Base-by-base conservation (phyloP, 2,113 vertebrate genomes). In the Psittacus erithacus region DNA sequence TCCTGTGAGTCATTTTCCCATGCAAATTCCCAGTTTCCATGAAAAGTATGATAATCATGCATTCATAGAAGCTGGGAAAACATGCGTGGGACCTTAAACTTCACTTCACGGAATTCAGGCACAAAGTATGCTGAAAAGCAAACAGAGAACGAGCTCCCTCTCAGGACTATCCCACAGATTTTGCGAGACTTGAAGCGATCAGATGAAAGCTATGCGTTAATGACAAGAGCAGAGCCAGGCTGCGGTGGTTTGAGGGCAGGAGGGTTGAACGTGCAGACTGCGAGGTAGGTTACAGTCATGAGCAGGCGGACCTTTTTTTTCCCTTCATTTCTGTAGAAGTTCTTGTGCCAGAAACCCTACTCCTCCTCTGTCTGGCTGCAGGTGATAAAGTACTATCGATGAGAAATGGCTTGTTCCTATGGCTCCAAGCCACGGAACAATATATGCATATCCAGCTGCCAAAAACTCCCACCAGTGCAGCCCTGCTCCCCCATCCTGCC, bases 1-100 rank as follows among this genome's bases (percentile, higher is more conserved):
- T 97, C 96, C 97, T 95, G 89, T 96, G 97, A 97, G 77, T 96
- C 82, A 96, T 96, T 96, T 97, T 96, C 94, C 95, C 93, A 96
- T 97, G 96, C 94, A 97, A 97, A 97, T 97, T 43, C 59, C 57
- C 60, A 3, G 91, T 95, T 97, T 97, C 88, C 92, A 96, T 96
- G 88, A 96, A 95, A 95, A 97, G 86, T 92, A 91, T 94, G 92
- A 83, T 96, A 93, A 96, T 96, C 24, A 35, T 70, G 82, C 91
- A 88, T 94, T 92, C 92, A 96, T 70, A 96, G 92, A 95, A 97
- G 96, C 91, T 95, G 92, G 91, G 97, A 97, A 95, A 97, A 96
- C 47, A 77, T 94, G 95, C 92, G 97, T 97, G 96, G 93, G 96
- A 95, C 95, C 86, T 95, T 82, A 75, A 91, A 68, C 82, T 93